Percentiles rank a stretch among this genome's conserved stretches.
Evolutionary conservation across 2,113 vertebrate species (phyloP).

Genomic region (Corydoras sp.): DNA sequence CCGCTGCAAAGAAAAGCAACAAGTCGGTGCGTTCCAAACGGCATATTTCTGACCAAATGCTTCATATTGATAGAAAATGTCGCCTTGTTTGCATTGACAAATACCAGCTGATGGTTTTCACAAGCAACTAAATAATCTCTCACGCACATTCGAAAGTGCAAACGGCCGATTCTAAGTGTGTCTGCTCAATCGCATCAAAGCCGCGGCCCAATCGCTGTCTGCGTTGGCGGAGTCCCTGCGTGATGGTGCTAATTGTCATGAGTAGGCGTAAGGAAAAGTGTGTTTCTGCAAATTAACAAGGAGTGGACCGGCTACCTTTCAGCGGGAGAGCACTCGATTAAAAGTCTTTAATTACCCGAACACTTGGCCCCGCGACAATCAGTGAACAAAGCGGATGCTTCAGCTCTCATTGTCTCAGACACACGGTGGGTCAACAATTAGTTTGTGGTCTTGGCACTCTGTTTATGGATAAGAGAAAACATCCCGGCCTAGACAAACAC

Average conservation of each 20-base stretch:
- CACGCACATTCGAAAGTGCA: conserved; percentile 4
- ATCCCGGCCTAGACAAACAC: conserved; percentile 37
- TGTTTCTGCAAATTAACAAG: conserved; percentile 22
- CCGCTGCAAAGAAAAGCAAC: no score
- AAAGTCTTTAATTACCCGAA: conserved; percentile 37
- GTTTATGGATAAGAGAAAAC: conserved; percentile 28
- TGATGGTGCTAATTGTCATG: conserved; percentile 40
- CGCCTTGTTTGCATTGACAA: conserved; percentile 27
- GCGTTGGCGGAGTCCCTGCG: conserved; percentile 26
- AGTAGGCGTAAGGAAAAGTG: conserved; percentile 32
- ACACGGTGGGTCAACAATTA: conserved; percentile 31
- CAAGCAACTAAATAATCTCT: conserved; percentile 8
- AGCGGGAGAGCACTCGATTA: conserved; percentile 33
- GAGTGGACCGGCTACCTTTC: conserved; percentile 24
- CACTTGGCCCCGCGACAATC: conserved; percentile 20
- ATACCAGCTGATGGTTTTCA: conserved; percentile 29
- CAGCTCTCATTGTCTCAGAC: conserved; percentile 32
- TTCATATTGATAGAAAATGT: not conserved
- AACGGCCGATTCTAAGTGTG: not conserved
- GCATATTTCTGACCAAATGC: no score
- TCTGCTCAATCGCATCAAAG: conserved; percentile 5
- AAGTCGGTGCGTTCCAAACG: no score
- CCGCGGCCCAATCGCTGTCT: conserved; percentile 14
- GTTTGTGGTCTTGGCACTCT: no score
- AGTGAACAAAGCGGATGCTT: conserved; percentile 33